A percentile compares a stretch with the other conserved stretches of the same genome.
Evolutionary conservation across 2,113 vertebrate species (phyloP).

Genomic region (Daubentonia madagascariensis): DNA sequence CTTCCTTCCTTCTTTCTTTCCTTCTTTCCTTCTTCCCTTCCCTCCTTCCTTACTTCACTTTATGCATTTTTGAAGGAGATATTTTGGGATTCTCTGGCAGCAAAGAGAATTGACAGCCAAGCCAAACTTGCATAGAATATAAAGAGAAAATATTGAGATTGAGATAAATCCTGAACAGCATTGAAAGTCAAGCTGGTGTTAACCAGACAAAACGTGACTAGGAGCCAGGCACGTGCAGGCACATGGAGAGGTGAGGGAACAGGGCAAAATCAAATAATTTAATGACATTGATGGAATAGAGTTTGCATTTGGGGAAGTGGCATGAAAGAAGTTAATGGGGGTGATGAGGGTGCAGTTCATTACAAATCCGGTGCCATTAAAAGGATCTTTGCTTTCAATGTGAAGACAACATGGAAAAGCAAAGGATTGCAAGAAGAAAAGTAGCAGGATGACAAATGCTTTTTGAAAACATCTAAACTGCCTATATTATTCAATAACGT

Average conservation of each 20-base stretch:
- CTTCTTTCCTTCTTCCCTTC: too few relatives aligned
- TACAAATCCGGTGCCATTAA: background rate
- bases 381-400: background rate
- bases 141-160: background rate
- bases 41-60: background rate
- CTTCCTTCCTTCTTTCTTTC: too few relatives aligned
- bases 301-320: background rate
- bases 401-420: background rate
- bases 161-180: background rate
- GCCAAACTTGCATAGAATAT: background rate
- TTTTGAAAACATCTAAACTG: background rate
- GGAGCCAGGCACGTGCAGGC: background rate
- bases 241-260: background rate
- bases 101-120: background rate
- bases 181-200: background rate
- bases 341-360: background rate
- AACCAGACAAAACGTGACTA: background rate
- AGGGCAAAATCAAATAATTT: background rate
- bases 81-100: background rate
- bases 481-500: background rate
- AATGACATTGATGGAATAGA: background rate
- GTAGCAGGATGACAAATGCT: background rate
- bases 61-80: background rate
- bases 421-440: background rate
- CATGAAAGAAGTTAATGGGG: background rate